Base-by-base conservation (phyloP, 2,113 vertebrate genomes). In the Haliaeetus leucogaster region DNA sequence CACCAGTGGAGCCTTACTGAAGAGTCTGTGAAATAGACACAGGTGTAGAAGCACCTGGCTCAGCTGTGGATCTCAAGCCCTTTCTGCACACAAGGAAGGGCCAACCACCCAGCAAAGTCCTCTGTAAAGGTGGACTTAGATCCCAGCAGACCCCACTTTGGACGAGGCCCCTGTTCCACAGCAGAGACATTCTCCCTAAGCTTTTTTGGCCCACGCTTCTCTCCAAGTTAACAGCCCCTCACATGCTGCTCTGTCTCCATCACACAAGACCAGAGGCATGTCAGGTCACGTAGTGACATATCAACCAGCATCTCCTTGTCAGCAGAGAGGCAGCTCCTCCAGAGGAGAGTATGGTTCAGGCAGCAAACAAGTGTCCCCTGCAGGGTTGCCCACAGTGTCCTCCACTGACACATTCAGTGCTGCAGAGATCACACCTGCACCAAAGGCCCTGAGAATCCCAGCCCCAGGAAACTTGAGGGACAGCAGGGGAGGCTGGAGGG, bases 351-450 rank as follows among this genome's bases (percentile, higher is more conserved):
- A 25, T 2, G 2, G 10, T 10, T 81, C 45, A 53, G 50, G 55
- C 65, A 72, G 7, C 23, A 52, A 43, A 42, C 20, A 29, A 70
- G 4, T 0, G 4, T 42, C 18, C 26, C 29, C 21, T 36, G 5
- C n/a, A 61, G 20, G 15, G 3, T 1, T 65, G 43, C 21, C 50
- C 0, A 0, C 27, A 48, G 38, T 10, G 27, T 36, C 47, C 36
- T 67, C 29, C 58, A 23, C 21, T 9, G 16, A 9, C 15, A 38
- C 0, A 0, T 16, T 34, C 55, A 56, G 50, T 21, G 50, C 36
- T 71, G 74, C 36, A 70, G n/a, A 53, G 56, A 61, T 67, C 55
- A 48, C 27, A 34, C 6, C 47, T 55, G 26, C 14, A 84, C 19
- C 30, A 45, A 85, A 81, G 14, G 14, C 27, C n/a, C 17, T 29